A percentile compares a stretch with the other conserved stretches of the same genome.
Conservation (phyloP, 2,113 vertebrate species). For the Chauna torquata region DNA sequence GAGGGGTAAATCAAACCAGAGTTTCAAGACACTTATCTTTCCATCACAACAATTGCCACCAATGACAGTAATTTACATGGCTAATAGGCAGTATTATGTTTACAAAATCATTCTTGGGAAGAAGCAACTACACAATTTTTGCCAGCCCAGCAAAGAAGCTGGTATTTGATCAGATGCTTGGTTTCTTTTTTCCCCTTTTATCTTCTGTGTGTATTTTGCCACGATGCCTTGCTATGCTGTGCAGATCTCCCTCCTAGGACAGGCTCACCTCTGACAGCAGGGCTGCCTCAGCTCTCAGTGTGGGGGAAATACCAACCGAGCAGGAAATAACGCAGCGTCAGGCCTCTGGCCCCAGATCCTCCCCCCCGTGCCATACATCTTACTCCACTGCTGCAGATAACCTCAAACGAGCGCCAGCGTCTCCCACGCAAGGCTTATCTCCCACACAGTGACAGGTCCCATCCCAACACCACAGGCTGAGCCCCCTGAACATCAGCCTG, state of each 20-base stretch:
- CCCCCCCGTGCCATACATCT: background rate
- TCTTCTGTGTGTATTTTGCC: background rate
- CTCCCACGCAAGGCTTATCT: background rate
- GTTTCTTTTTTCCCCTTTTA: background rate
- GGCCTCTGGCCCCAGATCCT: background rate
- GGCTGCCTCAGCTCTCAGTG: background rate
- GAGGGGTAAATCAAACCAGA: constrained; percentile 13
- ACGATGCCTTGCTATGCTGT: background rate
- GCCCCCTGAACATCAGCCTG: background rate
- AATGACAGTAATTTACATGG: constrained; percentile 57
- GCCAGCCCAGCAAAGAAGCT: background rate
- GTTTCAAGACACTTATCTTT: constrained; percentile 24
- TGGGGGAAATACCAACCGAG: background rate
- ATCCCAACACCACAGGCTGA: background rate
- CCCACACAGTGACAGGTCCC: background rate
- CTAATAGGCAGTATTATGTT: constrained; percentile 52
- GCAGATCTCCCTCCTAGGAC: fast-evolving
- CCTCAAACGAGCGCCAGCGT: background rate
- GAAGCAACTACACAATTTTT: constrained; percentile 2
- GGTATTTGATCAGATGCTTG: background rate
- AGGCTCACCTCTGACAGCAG: background rate
- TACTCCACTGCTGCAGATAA: background rate
- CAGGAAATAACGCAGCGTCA: background rate
- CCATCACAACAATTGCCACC: constrained; percentile 37
- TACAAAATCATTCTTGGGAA: constrained; percentile 36